Evolutionary conservation across 2,113 vertebrate genomes (phyloP).

Genomic region (Hemibagrus wyckioides): DNA sequence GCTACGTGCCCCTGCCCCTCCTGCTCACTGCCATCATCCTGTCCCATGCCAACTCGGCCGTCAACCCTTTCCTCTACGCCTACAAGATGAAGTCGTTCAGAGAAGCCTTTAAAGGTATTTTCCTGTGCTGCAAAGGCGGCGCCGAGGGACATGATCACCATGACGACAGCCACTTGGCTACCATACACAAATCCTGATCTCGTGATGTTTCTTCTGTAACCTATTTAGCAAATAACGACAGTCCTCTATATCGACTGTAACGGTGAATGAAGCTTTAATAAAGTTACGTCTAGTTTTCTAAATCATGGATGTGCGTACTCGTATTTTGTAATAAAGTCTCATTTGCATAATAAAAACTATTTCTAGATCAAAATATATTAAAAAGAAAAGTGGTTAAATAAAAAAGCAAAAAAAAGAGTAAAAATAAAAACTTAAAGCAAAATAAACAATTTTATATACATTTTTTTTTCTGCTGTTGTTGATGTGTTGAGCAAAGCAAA

Average conservation of each 20-base stretch:
- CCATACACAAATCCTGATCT: slow-evolving; percentile 10
- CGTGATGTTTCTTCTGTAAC: not conserved
- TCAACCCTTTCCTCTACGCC: slow-evolving; percentile 77
- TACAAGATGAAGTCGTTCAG: slow-evolving; percentile 77
- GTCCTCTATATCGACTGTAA: not conserved
- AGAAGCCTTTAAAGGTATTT: slow-evolving; percentile 72
- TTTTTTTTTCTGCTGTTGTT: no score
- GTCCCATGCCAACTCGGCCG: slow-evolving; percentile 75
- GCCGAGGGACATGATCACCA: slow-evolving; percentile 37
- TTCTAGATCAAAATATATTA: not conserved
- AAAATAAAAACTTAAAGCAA: no score
- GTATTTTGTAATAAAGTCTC: not conserved
- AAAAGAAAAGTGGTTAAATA: no score
- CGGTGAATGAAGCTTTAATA: not conserved
- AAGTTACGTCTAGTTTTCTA: slow-evolving; percentile 13
- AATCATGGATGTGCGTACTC: not conserved
- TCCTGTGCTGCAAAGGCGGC: slow-evolving; percentile 61
- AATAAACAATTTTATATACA: not conserved
- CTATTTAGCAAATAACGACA: not conserved
- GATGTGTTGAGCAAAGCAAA: not conserved
- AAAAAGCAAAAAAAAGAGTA: no score
- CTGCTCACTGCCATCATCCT: slow-evolving; percentile 73
- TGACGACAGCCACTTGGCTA: not conserved
- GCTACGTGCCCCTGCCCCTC: slow-evolving; percentile 68
- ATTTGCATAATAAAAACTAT: not conserved